phyloP scores from a whole-genome alignment of 2,113 vertebrate species.

The Eleginops maclovinus region DNA sequence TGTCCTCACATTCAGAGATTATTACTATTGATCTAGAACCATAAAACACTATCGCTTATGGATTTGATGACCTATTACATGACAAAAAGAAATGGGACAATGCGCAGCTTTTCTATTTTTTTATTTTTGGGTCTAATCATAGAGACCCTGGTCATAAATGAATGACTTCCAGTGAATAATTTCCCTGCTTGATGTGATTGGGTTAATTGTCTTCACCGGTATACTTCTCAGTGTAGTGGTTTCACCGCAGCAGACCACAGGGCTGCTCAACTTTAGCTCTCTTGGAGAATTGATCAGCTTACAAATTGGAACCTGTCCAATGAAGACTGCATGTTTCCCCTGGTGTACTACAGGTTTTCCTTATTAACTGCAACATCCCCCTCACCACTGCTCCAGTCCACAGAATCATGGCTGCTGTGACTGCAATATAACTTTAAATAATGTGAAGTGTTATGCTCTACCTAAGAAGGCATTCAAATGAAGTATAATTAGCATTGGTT shows the following conservation, averaged over 20 bases:
- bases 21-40: not conserved
- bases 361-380: constrained; percentile 29
- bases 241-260: constrained; percentile 8
- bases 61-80: not conserved
- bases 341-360: constrained; percentile 31
- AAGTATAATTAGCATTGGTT: constrained; percentile 36
- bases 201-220: constrained; percentile 31
- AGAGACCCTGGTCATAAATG: not conserved
- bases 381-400: not conserved
- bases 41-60: not conserved
- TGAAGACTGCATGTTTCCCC: constrained; percentile 41
- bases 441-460: constrained; percentile 28
- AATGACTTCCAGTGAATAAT: not conserved
- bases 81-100: not conserved
- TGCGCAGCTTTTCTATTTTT: not conserved
- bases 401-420: constrained; percentile 1
- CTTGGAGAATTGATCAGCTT: constrained; percentile 33
- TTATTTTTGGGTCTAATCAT: not conserved
- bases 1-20: too few species aligned
- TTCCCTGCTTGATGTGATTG: constrained; percentile 13
- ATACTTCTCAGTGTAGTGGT: constrained; percentile 18
- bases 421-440: constrained; percentile 34
- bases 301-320: constrained; percentile 46
- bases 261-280: constrained; percentile 21
- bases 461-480: constrained; percentile 23